Evolutionary conservation across 2,797 vertebrate species (phyloP), one percentile per base, ranked within the genome.

Genomic region (Peromyscus eremicus): DNA sequence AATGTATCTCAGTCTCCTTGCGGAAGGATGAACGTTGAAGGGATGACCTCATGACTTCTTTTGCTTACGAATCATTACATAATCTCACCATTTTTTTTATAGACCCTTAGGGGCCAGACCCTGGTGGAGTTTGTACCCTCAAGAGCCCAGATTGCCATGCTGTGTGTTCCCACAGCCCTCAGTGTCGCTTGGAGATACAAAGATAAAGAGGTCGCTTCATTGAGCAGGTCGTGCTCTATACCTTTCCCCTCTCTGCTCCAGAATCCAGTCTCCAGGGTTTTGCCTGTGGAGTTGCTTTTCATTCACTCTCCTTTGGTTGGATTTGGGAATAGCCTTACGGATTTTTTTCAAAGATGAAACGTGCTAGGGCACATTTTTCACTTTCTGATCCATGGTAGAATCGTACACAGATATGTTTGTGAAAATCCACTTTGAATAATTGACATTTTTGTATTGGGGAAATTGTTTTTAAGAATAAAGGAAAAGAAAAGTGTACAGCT

Each of bases 401-500:
- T 91, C 49, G 57, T 40, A 52, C 60, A 80, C 96, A 90, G 89
- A 82, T 95, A 62, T 55, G 57, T 95, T 90, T 89, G 89, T 97
- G 91, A 93, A 96, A 97, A 94, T 95, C 62, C 79, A 89, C 90
- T 95, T 97, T 93, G 97, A 93, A 83, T 96, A 94, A 89, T 71
- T 89, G 93, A 66, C 94, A 77, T 93, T 98, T 97, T 96, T 68
- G 25, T 94, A 97, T 97, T 89, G 62, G 90, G 89, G 85, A 93
- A 92, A 84, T 79, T 66, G 17, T 87, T 93, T 96, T 93, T 82
- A 97, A 97, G 97, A 97, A 91, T 75, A 95, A 89, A 96, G 52
- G 49, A 87, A 93, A 87, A 83, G 82, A 82, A 95, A 97, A 87
- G 40, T 97, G 83, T 91, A 94, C 97, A 98, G 95, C 94, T 97